Evolutionary conservation across 30 jellyfish, hydroid and myxozoan genomes (phyloP), one percentile per base, ranked within the genome.

Genomic region (Clytia hemisphaerica): DNA sequence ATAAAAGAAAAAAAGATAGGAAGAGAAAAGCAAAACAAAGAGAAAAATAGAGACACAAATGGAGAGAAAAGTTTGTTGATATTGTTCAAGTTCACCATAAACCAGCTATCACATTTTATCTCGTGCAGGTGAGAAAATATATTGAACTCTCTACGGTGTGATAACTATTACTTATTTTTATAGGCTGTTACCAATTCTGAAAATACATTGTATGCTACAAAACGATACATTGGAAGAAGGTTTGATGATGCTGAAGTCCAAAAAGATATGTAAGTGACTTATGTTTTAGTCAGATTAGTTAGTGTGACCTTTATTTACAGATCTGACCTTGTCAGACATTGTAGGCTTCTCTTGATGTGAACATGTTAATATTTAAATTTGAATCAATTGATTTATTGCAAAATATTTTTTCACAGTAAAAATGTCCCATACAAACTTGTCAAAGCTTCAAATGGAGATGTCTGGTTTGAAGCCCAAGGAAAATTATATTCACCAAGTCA

Each of bases 381-480:
- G n/a, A n/a, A n/a, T n/a, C n/a, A n/a, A n/a, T n/a, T n/a, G n/a
- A 16, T 16, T 7, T 40, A 40, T 40, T 40, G 53, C 10, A 7
- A 19, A 18, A 28, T 62, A 14, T 62, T 29, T 36, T 72, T 57
- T 0, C 1, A 21, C 45, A 83, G 95, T 19, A 86, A 86, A 58
- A 67, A 72, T 55, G 77, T 86, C 63, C 95, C 96, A 38, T 86
- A 69, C 83, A 77, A 80, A 58, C 58, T 89, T 42, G 91, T 82
- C 9, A 72, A 75, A 50, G 86, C 93, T 1, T 66, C 90, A 24
- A 89, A 89, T 57, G 97, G 97, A 6, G 98, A 89, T 57, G 94
- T 88, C 34, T 89, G 98, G 98, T 75, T 89, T 77, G 89, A 89
- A 55, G 98, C 95, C 25, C 93, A 75, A 49, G 98, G 98, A 46